phyloP scores from a whole-genome alignment of 2,888 invertebrate species.

The Hanleya hanleyi region DNA sequence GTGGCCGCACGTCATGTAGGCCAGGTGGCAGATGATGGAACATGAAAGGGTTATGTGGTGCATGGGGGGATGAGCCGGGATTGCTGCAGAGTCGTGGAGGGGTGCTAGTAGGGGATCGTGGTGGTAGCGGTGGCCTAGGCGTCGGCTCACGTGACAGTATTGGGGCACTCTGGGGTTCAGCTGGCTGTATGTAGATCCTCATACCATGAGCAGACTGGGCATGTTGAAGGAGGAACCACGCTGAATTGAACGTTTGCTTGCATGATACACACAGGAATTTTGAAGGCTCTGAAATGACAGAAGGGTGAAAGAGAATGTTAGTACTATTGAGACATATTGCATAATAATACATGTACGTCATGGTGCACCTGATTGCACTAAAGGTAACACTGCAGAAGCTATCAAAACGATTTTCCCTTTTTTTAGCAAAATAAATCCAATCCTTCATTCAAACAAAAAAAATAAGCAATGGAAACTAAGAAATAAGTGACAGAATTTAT shows the following conservation, averaged over 20 bases:
- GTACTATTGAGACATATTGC: too few relatives aligned
- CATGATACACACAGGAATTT: slow-evolving; percentile 96
- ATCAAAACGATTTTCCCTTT: too few relatives aligned
- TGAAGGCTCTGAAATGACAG: slow-evolving; percentile 82
- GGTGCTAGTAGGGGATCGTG: slow-evolving; percentile 32
- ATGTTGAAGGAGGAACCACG: slow-evolving; percentile 96
- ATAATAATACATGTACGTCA: too few relatives aligned
- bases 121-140: slow-evolving; percentile 24
- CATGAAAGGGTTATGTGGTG: slow-evolving; percentile 51
- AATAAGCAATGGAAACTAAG: too few relatives aligned
- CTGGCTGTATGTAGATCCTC: slow-evolving; percentile 82
- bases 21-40: slow-evolving; percentile 48
- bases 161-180: background rate
- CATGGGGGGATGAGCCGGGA: slow-evolving; percentile 78
- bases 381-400: too few relatives aligned
- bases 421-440: too few relatives aligned
- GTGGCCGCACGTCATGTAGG: slow-evolving; percentile 67
- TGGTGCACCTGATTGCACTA: too few relatives aligned
- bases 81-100: slow-evolving; percentile 76
- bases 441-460: too few relatives aligned
- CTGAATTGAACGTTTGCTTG: slow-evolving; percentile 92
- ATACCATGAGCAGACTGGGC: slow-evolving; percentile 95
- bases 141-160: slow-evolving; percentile 20
- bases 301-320: slow-evolving; percentile 9
- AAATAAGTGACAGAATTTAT: too few relatives aligned